Percentiles rank a stretch among this genome's conserved stretches.
Conservation (phyloP, 2,113 vertebrate species). For the Passer montanus region DNA sequence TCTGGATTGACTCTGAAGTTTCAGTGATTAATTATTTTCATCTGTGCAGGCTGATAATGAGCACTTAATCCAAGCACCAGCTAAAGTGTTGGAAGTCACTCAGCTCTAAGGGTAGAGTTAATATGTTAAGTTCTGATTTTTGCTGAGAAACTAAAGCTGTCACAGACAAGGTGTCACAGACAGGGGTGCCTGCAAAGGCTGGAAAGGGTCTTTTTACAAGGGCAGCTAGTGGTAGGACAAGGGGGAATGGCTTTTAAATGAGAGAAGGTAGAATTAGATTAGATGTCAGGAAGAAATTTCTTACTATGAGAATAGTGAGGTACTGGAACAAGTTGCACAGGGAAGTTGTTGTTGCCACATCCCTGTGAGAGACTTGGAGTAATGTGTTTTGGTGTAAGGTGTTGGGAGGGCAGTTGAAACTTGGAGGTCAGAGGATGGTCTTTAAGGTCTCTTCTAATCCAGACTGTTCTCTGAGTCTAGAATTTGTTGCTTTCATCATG, state of each 20-base stretch:
- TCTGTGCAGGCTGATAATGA: not conserved
- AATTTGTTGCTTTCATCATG: not conserved
- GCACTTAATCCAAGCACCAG: not conserved
- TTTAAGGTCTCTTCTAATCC: not conserved
- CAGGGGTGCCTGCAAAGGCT: not conserved
- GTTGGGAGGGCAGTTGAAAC: not conserved
- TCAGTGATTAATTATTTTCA: not conserved
- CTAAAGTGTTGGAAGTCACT: fast-evolving
- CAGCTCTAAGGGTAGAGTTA: not conserved
- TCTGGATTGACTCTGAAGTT: not conserved
- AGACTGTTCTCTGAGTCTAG: not conserved
- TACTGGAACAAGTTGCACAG: not conserved
- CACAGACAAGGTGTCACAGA: not conserved
- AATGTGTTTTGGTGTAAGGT: not conserved
- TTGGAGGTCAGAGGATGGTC: too few species aligned
- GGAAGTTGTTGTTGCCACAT: not conserved
- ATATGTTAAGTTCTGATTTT: not conserved
- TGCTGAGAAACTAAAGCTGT: not conserved
- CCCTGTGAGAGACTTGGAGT: too few species aligned
- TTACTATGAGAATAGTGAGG: not conserved
- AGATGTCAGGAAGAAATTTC: not conserved
- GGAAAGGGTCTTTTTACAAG: not conserved
- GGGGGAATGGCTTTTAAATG: not conserved
- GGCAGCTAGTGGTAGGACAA: not conserved
- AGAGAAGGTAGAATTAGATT: not conserved